Evolutionary conservation across 2,113 vertebrate genomes (phyloP).

Genomic region (Strigops habroptila): DNA sequence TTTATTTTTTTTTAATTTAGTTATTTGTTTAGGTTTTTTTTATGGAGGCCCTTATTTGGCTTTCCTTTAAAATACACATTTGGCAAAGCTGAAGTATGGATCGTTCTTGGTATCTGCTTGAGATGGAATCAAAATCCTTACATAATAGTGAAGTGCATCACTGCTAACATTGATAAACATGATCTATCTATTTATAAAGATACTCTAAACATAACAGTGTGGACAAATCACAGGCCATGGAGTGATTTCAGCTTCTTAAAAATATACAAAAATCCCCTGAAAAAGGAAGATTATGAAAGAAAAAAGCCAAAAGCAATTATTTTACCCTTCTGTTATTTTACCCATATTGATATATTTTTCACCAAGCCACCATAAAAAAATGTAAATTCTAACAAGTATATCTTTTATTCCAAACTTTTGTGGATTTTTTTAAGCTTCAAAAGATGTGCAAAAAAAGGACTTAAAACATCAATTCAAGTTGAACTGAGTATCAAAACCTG

Average conservation of each 20-base stretch:
- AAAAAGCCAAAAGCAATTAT: not conserved
- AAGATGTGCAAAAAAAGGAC: rapidly evolving
- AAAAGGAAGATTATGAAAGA: not conserved
- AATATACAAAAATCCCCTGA: not conserved
- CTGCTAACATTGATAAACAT: not conserved
- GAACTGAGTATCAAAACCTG: not conserved
- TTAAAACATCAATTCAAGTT: not conserved
- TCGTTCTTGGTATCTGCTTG: not conserved
- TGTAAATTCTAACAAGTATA: not conserved
- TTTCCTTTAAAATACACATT: not conserved
- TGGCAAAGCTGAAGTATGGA: not conserved
- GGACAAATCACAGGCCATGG: not conserved
- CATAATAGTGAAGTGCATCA: not conserved
- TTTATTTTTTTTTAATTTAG: not conserved
- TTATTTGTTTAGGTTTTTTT: not conserved
- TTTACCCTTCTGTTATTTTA: not conserved
- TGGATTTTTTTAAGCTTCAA: not conserved
- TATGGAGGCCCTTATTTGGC: not conserved
- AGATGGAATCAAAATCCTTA: not conserved
- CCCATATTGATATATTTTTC: not conserved
- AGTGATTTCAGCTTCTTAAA: not conserved
- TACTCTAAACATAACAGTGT: not conserved
- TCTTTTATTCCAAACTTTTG: not conserved
- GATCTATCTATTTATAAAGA: not conserved
- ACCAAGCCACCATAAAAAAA: not conserved